A percentile compares a stretch with the other conserved stretches of the same genome.
These are phyloP conservation scores for Nineta flava DNA, from an alignment of 2,888 invertebrate genomes.

Conservation along the genomic window DNA sequence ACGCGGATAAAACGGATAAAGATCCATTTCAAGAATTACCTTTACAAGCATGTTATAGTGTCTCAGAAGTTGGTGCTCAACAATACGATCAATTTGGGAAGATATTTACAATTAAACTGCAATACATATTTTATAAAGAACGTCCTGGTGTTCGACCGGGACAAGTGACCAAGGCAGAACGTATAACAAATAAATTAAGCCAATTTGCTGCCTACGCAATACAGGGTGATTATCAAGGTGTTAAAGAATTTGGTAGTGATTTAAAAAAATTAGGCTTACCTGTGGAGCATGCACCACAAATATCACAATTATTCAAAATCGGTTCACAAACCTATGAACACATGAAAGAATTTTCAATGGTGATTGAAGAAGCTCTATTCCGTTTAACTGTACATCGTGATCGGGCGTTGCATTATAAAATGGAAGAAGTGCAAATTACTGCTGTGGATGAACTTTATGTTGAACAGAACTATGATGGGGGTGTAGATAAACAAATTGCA, in stretches of 20 bases:
- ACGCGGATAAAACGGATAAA: slow-evolving; percentile 58
- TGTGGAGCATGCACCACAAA: slow-evolving; percentile 94
- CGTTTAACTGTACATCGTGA: slow-evolving; percentile 71
- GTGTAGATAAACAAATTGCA: slow-evolving; percentile 79
- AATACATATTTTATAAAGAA: slow-evolving; percentile 97
- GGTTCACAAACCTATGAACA: slow-evolving; percentile 82
- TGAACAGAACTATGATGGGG: slow-evolving; percentile 73
- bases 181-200: slow-evolving; percentile 77
- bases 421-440: slow-evolving; percentile 89
- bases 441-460: slow-evolving; percentile 86
- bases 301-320: slow-evolving; percentile 90
- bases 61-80: slow-evolving; percentile 88
- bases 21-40: slow-evolving; percentile 93
- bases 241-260: slow-evolving; percentile 86
- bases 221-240: slow-evolving; percentile 84
- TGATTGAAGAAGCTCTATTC: slow-evolving; percentile 87
- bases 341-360: slow-evolving; percentile 78
- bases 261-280: slow-evolving; percentile 85
- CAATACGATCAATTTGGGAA: slow-evolving; percentile 99
- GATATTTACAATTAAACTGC: slow-evolving; percentile 93
- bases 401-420: slow-evolving; percentile 80
- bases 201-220: slow-evolving; percentile 90
- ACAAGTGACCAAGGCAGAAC: slow-evolving; percentile 84
- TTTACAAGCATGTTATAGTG: slow-evolving; percentile 85
- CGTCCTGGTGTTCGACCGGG: slow-evolving; percentile 91